Conservation (phyloP, 2,888 invertebrate species). For the Sepioteuthis lessoniana region DNA sequence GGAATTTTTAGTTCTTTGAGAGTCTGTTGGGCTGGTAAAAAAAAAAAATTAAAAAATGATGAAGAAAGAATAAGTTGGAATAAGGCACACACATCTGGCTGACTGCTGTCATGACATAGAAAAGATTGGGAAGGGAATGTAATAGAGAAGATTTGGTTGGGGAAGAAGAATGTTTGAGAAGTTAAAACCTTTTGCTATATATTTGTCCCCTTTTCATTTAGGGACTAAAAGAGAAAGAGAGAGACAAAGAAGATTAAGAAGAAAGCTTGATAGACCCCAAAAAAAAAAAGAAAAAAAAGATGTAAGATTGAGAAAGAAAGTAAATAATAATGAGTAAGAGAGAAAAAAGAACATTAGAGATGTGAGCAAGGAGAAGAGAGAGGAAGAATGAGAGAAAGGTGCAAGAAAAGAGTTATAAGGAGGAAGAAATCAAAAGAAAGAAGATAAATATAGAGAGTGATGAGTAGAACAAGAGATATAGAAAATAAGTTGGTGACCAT, state of each 20-base stretch:
- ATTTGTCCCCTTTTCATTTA: neutral
- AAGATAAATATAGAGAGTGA: neutral
- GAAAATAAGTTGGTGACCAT: too few species aligned
- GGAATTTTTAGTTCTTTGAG: neutral
- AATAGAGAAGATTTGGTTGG: neutral
- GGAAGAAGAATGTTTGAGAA: neutral
- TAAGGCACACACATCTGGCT: neutral
- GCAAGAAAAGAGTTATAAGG: neutral
- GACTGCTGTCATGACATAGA: neutral
- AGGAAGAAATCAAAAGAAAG: too few species aligned
- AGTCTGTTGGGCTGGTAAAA: neutral
- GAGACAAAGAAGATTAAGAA: neutral
- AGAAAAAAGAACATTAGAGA: neutral
- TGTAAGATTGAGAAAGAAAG: neutral
- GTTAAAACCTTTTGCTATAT: neutral
- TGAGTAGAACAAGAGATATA: neutral
- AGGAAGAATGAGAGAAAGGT: neutral
- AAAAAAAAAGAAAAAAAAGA: neutral
- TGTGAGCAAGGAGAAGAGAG: neutral
- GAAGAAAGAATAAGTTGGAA: neutral
- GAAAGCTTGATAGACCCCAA: neutral
- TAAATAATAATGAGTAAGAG: neutral
- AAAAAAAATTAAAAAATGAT: too few species aligned
- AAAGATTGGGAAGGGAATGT: neutral
- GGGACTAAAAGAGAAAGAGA: neutral